phyloP scores from a whole-genome alignment of 2,888 invertebrate species.

The Heliconius hortense region DNA sequence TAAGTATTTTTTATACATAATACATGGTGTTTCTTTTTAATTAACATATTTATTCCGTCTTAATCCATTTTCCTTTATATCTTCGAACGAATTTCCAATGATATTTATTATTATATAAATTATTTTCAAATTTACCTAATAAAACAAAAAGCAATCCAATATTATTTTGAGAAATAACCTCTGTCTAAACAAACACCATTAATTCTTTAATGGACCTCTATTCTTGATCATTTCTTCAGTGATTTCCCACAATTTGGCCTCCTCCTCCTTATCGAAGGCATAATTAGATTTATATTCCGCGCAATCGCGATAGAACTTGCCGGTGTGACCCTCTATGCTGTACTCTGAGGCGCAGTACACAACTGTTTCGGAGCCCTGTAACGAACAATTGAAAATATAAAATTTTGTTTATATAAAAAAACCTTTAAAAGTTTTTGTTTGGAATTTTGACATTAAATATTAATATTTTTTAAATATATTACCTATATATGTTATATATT shows the following conservation, averaged over 20 bases:
- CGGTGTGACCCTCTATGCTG: slow-evolving; percentile 82
- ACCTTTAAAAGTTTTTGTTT: too few relatives aligned
- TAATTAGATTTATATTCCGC: slow-evolving; percentile 83
- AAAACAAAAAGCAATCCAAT: too few relatives aligned
- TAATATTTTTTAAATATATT: too few relatives aligned
- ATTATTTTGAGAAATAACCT: not conserved
- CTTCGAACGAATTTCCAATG: too few relatives aligned
- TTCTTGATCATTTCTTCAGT: slow-evolving; percentile 82
- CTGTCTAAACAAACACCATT: not conserved
- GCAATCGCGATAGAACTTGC: slow-evolving; percentile 89
- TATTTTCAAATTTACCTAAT: too few relatives aligned
- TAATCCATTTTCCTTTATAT: too few relatives aligned
- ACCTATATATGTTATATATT: too few relatives aligned
- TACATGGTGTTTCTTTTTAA: too few relatives aligned
- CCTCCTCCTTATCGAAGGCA: slow-evolving; percentile 83
- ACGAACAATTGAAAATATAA: slow-evolving; percentile 40
- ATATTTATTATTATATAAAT: too few relatives aligned
- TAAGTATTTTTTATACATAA: too few relatives aligned
- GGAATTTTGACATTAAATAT: too few relatives aligned
- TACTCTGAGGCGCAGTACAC: slow-evolving; percentile 88
- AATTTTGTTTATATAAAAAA: not conserved
- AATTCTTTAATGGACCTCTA: slow-evolving; percentile 62
- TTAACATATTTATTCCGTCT: too few relatives aligned
- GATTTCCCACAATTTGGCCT: slow-evolving; percentile 86
- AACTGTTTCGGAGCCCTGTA: slow-evolving; percentile 90